A percentile compares a stretch with the other conserved stretches of the same genome.
Conservation (phyloP, 2,888 invertebrate genomes). For the Achlya flavicornis region DNA sequence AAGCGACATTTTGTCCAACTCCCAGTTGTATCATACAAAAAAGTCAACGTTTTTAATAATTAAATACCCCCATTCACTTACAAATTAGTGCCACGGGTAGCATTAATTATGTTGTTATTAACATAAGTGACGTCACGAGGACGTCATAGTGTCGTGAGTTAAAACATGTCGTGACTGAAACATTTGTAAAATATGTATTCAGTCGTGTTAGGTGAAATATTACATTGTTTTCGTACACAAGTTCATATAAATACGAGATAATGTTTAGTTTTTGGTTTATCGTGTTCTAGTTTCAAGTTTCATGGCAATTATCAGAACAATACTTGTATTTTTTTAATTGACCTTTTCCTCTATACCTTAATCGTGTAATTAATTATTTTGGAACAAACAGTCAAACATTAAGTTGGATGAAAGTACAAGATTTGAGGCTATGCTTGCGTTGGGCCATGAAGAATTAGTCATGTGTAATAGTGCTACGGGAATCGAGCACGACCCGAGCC, state of each 20-base stretch:
- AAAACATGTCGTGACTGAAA: neutral
- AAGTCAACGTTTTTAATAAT: neutral
- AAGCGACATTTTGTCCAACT: neutral
- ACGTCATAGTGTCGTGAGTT: neutral
- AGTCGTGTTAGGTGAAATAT: neutral
- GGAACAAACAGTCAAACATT: neutral
- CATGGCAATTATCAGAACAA: too few species aligned
- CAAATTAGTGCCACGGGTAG: slow-evolving; percentile 32
- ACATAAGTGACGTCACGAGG: neutral
- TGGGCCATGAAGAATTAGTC: too few species aligned
- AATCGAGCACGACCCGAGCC: too few species aligned
- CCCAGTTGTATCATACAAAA: neutral
- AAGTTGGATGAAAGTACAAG: too few species aligned
- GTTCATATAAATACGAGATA: neutral
- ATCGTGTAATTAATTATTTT: too few species aligned
- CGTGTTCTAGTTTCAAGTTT: too few species aligned
- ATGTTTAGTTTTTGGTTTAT: neutral
- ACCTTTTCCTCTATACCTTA: neutral
- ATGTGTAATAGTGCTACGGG: too few species aligned
- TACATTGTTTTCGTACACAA: neutral
- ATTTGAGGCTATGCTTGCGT: too few species aligned
- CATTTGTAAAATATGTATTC: slow-evolving; percentile 17
- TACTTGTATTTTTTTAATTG: too few species aligned
- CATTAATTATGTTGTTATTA: slow-evolving; percentile 37
- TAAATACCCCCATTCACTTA: slow-evolving; percentile 24